phyloP scores from a whole-genome alignment of 2,113 vertebrate genomes.

The Steatornis caripensis region DNA sequence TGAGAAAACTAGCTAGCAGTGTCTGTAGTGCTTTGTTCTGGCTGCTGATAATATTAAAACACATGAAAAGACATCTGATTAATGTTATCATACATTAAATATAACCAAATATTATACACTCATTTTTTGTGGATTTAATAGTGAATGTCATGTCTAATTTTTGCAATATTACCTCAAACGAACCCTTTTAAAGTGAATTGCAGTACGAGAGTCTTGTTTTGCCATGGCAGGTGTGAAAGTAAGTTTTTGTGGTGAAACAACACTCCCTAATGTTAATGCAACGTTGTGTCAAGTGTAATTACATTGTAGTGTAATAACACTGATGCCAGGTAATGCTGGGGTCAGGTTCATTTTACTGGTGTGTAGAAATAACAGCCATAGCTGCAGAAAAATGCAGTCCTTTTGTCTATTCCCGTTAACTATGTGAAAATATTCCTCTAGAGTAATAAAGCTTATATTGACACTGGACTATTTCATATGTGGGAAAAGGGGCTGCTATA shows the following conservation, averaged over 20 bases:
- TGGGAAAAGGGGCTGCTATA: neutral
- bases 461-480: neutral
- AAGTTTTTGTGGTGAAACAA: neutral
- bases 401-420: neutral
- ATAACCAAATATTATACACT: neutral
- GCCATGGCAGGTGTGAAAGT: neutral
- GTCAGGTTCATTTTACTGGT: neutral
- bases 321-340: neutral
- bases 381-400: neutral
- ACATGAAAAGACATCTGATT: slow-evolving; percentile 81
- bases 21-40: slow-evolving; percentile 84
- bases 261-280: neutral
- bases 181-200: neutral
- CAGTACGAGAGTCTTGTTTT: neutral
- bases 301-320: neutral
- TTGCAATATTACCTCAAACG: neutral
- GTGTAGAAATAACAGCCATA: neutral
- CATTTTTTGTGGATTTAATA: slow-evolving; percentile 35
- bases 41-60: slow-evolving; percentile 82
- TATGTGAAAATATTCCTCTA: neutral
- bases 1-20: neutral
- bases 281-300: neutral
- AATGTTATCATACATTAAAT: neutral
- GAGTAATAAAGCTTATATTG: neutral
- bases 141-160: slow-evolving; percentile 12